Evolutionary conservation across 2,113 vertebrate species (phyloP).

Genomic region (Saguinus midas): DNA sequence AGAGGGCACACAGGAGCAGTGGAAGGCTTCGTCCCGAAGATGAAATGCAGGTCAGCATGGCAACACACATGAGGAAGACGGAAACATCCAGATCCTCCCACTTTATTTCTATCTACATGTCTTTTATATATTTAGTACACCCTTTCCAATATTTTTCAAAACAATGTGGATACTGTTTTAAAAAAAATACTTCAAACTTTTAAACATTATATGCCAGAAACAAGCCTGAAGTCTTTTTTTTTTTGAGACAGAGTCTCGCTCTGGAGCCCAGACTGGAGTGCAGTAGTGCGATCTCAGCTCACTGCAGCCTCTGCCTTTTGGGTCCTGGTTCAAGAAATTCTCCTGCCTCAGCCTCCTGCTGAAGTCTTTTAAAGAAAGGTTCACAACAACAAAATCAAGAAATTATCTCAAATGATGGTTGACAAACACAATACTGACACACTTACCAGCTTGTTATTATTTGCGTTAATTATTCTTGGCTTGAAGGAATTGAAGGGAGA

Average conservation of each 20-base stretch:
- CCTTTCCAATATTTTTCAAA: not conserved
- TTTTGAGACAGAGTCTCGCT: not conserved
- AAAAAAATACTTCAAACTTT: not conserved
- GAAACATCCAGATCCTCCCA: not conserved
- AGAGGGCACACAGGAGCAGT: not conserved
- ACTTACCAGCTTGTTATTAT: not conserved
- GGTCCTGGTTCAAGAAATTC: too few relatives aligned
- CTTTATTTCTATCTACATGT: not conserved
- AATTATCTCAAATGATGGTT: not conserved
- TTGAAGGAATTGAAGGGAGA: not conserved
- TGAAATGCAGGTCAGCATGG: not conserved
- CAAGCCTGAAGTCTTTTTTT: not conserved
- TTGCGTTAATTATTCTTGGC: not conserved
- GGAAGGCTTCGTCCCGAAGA: not conserved
- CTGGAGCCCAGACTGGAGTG: too few relatives aligned
- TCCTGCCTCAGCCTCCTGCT: too few relatives aligned
- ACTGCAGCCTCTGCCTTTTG: too few relatives aligned
- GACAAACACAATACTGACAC: not conserved
- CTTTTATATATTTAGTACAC: not conserved
- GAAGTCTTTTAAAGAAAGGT: not conserved
- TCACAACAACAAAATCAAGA: not conserved
- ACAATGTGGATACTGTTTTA: not conserved
- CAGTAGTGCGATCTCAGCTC: too few relatives aligned
- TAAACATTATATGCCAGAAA: not conserved
- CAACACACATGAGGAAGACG: not conserved